Conservation (phyloP, 1,140 invertebrate species). For the Potamilus streckersoni region DNA sequence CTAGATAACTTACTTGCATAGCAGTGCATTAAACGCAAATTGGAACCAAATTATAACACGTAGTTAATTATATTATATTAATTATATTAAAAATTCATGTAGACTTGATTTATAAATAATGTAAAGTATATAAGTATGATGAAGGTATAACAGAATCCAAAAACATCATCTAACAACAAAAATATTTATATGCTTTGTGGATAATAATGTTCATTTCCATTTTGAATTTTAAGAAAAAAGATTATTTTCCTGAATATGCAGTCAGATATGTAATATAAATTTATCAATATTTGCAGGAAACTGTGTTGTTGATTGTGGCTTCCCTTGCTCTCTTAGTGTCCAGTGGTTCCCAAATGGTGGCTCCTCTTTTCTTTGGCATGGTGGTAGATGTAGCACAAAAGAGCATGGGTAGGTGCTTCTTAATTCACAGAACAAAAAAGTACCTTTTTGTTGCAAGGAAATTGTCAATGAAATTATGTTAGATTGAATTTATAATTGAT, state of each 20-base stretch:
- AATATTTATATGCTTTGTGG: background rate
- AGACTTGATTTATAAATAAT: no score
- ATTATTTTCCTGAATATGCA: background rate
- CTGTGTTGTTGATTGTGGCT: background rate
- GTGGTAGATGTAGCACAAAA: conserved; percentile 64
- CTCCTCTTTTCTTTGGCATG: conserved; percentile 65
- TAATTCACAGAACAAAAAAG: background rate
- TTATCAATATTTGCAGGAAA: background rate
- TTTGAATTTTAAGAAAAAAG: background rate
- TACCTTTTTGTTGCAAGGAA: background rate
- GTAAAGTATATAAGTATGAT: no score
- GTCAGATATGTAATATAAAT: background rate
- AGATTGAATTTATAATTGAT: no score
- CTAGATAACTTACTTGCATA: no score
- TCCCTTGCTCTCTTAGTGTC: conserved; percentile 46
- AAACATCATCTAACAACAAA: background rate
- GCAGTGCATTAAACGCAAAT: no score
- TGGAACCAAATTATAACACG: no score
- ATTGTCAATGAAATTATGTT: no score
- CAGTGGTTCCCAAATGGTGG: conserved; percentile 57
- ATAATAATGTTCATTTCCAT: background rate
- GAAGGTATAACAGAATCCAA: background rate
- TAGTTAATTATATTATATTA: no score
- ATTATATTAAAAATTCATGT: no score
- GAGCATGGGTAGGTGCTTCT: conserved; percentile 55